Conservation (phyloP, 2,797 vertebrate species). For the Pelodytes ibericus region DNA sequence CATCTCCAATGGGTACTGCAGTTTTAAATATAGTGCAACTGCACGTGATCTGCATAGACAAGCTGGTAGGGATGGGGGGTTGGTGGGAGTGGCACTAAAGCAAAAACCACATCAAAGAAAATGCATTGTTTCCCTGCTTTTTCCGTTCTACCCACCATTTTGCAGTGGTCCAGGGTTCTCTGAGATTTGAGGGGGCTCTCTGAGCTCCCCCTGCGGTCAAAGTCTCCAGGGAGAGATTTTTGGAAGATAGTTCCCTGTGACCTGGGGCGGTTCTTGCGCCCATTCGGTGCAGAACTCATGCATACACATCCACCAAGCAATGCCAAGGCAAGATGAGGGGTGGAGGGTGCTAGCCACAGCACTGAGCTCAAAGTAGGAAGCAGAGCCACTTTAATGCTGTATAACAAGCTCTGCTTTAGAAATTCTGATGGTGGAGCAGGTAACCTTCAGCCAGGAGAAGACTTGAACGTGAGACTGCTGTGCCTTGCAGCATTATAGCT, state of each 20-base stretch:
- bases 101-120: slow-evolving; percentile 36
- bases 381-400: slow-evolving; percentile 38
- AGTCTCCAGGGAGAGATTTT: slow-evolving; percentile 79
- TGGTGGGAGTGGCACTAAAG: slow-evolving; percentile 61
- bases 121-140: slow-evolving; percentile 8
- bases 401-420: slow-evolving; percentile 2
- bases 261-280: slow-evolving; percentile 96
- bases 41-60: slow-evolving; percentile 75
- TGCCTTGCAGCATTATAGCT: slow-evolving; percentile 80
- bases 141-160: slow-evolving; percentile 84
- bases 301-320: slow-evolving; percentile 88
- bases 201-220: slow-evolving; percentile 86
- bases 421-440: slow-evolving; percentile 59
- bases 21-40: slow-evolving; percentile 74
- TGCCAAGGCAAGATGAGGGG: slow-evolving; percentile 71
- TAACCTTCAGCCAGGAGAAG: slow-evolving; percentile 74
- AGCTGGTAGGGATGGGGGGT: slow-evolving; percentile 39
- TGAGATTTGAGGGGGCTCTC: slow-evolving; percentile 83
- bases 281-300: slow-evolving; percentile 98
- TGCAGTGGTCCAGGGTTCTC: slow-evolving; percentile 92
- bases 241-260: slow-evolving; percentile 88
- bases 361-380: slow-evolving; percentile 18
- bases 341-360: slow-evolving; percentile 18
- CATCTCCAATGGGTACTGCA: slow-evolving; percentile 59
- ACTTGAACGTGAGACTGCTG: slow-evolving; percentile 69